These are phyloP conservation scores for Acholoe squamosa DNA, from an alignment of 2,888 invertebrate species.

Conservation along the genomic window DNA sequence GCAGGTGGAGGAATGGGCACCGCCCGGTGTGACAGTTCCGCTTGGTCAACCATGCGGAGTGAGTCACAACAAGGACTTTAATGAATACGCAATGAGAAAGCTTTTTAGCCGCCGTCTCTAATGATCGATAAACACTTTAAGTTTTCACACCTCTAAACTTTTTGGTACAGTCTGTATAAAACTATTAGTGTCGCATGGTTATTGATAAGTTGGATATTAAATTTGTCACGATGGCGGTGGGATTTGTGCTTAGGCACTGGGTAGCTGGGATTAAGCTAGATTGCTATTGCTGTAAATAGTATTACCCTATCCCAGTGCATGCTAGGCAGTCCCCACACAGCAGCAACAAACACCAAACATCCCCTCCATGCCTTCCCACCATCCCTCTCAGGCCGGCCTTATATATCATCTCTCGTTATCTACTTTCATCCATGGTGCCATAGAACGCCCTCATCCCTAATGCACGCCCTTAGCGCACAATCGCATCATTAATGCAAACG, in stretches of 20 bases:
- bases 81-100: background rate
- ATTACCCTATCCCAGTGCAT: background rate
- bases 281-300: background rate
- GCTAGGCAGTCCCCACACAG: no score
- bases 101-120: background rate
- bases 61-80: background rate
- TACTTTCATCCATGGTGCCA: slow-evolving; percentile 9
- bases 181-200: background rate
- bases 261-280: no score
- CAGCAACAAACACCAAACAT: background rate
- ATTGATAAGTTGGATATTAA: background rate
- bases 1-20: slow-evolving; percentile 20
- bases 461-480: background rate
- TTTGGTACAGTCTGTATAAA: background rate
- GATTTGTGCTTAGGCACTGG: no score
- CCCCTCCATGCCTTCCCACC: background rate
- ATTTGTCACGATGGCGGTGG: no score
- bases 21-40: background rate
- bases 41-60: slow-evolving; percentile 14
- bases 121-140: slow-evolving; percentile 38
- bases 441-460: slow-evolving; percentile 29
- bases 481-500: slow-evolving; percentile 44
- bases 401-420: slow-evolving; percentile 41
- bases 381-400: background rate
- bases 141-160: slow-evolving; percentile 1